These are phyloP conservation scores for Empidonax traillii DNA, from an alignment of 2,113 vertebrate species.

Conservation along the genomic window DNA sequence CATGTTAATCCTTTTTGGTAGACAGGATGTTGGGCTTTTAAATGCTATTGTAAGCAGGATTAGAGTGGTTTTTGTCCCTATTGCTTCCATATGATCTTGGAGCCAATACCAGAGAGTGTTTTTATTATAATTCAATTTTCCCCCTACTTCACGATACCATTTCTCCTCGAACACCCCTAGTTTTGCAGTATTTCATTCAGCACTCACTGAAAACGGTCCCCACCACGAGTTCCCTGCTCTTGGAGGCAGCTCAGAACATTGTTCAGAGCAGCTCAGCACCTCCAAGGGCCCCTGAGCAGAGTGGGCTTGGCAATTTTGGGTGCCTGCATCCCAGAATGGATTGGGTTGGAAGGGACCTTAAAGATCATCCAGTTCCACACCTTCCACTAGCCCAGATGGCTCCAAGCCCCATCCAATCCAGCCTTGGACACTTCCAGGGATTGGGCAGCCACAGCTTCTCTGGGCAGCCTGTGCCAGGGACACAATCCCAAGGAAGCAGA, in stretches of 20 bases:
- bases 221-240: fast-evolving
- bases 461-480: too few relatives aligned
- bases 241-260: not conserved
- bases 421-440: not conserved
- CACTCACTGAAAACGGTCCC: not conserved
- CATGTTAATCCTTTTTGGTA: not conserved
- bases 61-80: not conserved
- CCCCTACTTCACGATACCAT: fast-evolving
- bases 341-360: not conserved
- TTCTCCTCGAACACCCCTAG: not conserved
- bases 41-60: not conserved
- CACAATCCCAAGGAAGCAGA: not conserved
- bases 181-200: not conserved
- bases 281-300: not conserved
- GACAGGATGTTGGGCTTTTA: fast-evolving
- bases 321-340: too few relatives aligned
- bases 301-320: fast-evolving
- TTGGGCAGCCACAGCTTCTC: not conserved
- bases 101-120: not conserved
- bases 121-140: not conserved
- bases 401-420: not conserved
- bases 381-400: not conserved
- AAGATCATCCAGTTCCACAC: not conserved
- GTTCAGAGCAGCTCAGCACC: not conserved
- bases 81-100: not conserved